Evolutionary conservation across 1,140 invertebrate species (phyloP), one percentile per base, ranked within the genome.

Genomic region (Cepaea nemoralis): DNA sequence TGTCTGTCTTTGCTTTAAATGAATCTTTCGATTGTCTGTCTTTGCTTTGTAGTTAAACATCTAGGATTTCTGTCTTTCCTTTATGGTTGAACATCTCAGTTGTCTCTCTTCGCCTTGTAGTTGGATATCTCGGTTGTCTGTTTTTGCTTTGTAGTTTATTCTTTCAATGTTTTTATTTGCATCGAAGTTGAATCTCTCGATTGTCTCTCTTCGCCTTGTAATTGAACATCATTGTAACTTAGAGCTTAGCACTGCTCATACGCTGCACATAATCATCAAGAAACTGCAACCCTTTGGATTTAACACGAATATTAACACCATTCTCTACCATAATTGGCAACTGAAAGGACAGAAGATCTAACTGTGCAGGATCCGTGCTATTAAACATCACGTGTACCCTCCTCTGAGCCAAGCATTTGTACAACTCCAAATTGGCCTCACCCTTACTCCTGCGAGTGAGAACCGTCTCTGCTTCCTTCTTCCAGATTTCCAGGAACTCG

Each of bases 311-410:
- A 59, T 83, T 83, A 27, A 55, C 77, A 16, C 86, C 85, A 45
- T 86, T 85, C 27, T 85, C 83, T 45, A 80, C 37, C 80, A 87
- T 84, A 33, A 86, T 42, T 6, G 86, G 85, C 33, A 87, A 67
- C 55, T 82, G 80, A 42, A 86, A 83, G 22, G 83, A 74, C 66
- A 87, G 71, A 24, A 78, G 79, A 59, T 87, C 85, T n/a, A 86
- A 8, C 35, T 83, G 81, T 31, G 77, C 59, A 31, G 84, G 78
- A 40, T 84, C 82, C n/a, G 74, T 77, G 16, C 74, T 82, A 77
- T 82, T 77, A 35, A 87, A 50, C 59, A 87, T 85, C 19, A 81
- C 73, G 63, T 85, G 84, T 6, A 87, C 86, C 82, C 86, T 86
- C 81, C 85, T 84, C 66, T 87, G 84, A 39, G 82, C 77, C 12